Evolutionary conservation across 2,797 vertebrate genomes (phyloP).

Genomic region (Sebastes miniatus): DNA sequence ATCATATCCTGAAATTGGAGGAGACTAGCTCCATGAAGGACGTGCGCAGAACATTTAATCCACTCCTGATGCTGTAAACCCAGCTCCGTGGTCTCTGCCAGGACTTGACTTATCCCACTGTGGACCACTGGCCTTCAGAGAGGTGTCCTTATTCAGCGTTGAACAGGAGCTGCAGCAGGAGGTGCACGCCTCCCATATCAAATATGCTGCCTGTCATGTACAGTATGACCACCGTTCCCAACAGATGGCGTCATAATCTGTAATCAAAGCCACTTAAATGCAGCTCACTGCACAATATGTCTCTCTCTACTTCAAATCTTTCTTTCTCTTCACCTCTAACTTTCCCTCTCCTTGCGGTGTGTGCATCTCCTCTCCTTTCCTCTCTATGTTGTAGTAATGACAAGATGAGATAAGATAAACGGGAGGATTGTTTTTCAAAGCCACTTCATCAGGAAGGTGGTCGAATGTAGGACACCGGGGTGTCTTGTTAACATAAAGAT

Average conservation of each 20-base stretch:
- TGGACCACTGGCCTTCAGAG: constrained; percentile 54
- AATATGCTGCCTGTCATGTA: constrained; percentile 59
- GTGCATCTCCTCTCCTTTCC: background rate
- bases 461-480: background rate
- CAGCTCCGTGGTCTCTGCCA: constrained; percentile 23
- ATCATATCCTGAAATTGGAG: constrained; percentile 78
- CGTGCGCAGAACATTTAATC: constrained; percentile 74
- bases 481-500: constrained; percentile 40
- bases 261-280: constrained; percentile 65
- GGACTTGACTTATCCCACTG: constrained; percentile 50
- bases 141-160: constrained; percentile 26
- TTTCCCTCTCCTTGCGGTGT: background rate
- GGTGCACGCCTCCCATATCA: constrained; percentile 28
- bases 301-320: constrained; percentile 10
- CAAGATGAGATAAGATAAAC: constrained; percentile 11
- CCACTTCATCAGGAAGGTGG: constrained; percentile 18
- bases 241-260: constrained; percentile 71
- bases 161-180: constrained; percentile 44
- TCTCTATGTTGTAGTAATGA: constrained; percentile 2
- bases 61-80: constrained; percentile 38
- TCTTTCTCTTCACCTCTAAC: background rate
- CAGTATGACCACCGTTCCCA: constrained; percentile 48
- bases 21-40: constrained; percentile 72
- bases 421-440: constrained; percentile 8
- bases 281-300: constrained; percentile 63